Conservation (phyloP, 2,888 invertebrate genomes). For the Latheticus oryzae region DNA sequence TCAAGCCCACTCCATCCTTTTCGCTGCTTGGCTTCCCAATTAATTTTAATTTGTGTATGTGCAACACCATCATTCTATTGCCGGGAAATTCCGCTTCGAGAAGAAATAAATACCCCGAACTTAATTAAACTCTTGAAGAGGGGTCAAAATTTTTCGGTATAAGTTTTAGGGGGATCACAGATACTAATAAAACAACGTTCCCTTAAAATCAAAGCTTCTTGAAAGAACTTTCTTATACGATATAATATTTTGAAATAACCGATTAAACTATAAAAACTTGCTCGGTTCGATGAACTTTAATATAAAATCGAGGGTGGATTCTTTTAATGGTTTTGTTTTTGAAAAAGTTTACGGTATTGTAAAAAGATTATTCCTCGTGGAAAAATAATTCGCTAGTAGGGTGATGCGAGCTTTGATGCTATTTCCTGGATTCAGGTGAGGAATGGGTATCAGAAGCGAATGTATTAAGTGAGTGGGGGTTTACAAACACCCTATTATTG, state of each 20-base stretch:
- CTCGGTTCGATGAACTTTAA: slow-evolving; percentile 26
- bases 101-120: slow-evolving; percentile 11
- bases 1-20: background rate
- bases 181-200: slow-evolving; percentile 2
- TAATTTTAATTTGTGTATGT: slow-evolving; percentile 36
- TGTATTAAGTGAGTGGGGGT: slow-evolving; percentile 4
- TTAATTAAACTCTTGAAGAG: slow-evolving; percentile 22
- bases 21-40: slow-evolving; percentile 17
- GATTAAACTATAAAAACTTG: slow-evolving; percentile 30
- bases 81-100: slow-evolving; percentile 28
- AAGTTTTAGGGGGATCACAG: slow-evolving; percentile 1
- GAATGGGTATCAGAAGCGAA: slow-evolving; percentile 6
- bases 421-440: slow-evolving; percentile 21
- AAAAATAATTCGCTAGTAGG: slow-evolving; percentile 11
- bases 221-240: slow-evolving; percentile 7
- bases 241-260: slow-evolving; percentile 14
- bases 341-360: slow-evolving; percentile 24
- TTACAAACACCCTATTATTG: slow-evolving; percentile 33
- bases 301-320: slow-evolving; percentile 10
- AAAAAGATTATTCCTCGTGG: no score
- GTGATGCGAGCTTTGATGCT: slow-evolving; percentile 6
- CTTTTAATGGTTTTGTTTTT: slow-evolving; percentile 24
- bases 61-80: slow-evolving; percentile 18
- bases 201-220: slow-evolving; percentile 10
- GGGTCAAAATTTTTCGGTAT: slow-evolving; percentile 8